phyloP scores from a whole-genome alignment of 2,113 vertebrate species.

The Chionomys nivalis region DNA sequence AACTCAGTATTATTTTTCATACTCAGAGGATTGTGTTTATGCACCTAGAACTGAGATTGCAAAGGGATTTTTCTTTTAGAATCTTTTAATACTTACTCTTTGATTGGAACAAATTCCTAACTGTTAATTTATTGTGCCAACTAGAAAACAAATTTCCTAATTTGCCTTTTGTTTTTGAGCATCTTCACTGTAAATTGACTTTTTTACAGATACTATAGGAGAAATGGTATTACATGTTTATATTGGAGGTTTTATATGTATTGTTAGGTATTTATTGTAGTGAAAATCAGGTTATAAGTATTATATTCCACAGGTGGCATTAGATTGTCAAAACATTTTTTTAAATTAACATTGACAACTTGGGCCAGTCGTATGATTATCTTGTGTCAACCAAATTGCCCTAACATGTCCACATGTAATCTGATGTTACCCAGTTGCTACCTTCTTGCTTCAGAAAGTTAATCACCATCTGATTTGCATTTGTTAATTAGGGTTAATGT shows the following conservation, averaged over 20 bases:
- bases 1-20: conserved; percentile 18
- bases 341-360: conserved; percentile 86
- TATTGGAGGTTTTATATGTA: conserved; percentile 7
- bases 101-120: conserved; percentile 18
- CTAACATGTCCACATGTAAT: conserved; percentile 88
- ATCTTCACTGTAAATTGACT: conserved; percentile 40
- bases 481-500: conserved; percentile 93
- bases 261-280: conserved; percentile 12
- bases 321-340: conserved; percentile 80
- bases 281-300: conserved; percentile 41
- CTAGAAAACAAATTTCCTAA: conserved; percentile 1
- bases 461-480: conserved; percentile 92
- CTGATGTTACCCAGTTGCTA: conserved; percentile 82
- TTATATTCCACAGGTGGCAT: conserved; percentile 81
- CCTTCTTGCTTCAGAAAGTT: conserved; percentile 89
- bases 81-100: conserved; percentile 20
- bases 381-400: conserved; percentile 89
- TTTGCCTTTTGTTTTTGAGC: conserved; percentile 40
- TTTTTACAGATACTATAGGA: background rate
- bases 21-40: background rate
- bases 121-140: conserved; percentile 3
- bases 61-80: conserved; percentile 54
- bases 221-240: conserved; percentile 8
- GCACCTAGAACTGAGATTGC: background rate
- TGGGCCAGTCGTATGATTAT: conserved; percentile 84